These are phyloP conservation scores for Characodon lateralis DNA, from an alignment of 2,797 vertebrate genomes.

Conservation along the genomic window DNA sequence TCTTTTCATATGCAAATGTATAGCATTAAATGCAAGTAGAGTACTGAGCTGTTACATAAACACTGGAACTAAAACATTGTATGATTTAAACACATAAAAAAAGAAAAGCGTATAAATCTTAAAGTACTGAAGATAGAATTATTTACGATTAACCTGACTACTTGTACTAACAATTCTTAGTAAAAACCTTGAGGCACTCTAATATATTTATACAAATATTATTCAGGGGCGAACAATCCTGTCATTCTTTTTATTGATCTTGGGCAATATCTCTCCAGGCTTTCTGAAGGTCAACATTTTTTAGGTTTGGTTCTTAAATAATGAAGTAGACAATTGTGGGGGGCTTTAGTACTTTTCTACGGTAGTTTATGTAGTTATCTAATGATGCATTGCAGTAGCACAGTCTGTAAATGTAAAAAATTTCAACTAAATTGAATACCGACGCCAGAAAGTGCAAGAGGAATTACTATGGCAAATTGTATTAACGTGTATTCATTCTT, in stretches of 20 bases:
- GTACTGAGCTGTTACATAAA: background rate
- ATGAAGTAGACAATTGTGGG: background rate
- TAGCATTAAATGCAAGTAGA: too few species aligned
- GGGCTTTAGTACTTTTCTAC: background rate
- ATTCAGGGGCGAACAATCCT: background rate
- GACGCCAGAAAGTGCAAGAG: background rate
- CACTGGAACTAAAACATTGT: background rate
- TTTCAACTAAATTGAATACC: background rate
- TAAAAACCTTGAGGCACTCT: background rate
- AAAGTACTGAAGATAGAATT: background rate
- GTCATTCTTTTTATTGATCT: background rate
- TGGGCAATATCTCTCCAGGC: background rate
- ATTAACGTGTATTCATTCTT: background rate
- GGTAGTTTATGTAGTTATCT: background rate
- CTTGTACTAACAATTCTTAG: background rate
- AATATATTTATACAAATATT: background rate
- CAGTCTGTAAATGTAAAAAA: background rate
- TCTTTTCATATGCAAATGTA: too few species aligned
- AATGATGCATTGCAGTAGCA: background rate
- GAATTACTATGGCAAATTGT: background rate
- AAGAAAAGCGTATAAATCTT: background rate
- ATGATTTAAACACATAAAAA: background rate
- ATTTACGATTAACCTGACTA: background rate
- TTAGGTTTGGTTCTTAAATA: background rate
- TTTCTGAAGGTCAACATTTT: background rate